Conservation (phyloP, 2,888 invertebrate species). For the Slavum lentiscoides region DNA sequence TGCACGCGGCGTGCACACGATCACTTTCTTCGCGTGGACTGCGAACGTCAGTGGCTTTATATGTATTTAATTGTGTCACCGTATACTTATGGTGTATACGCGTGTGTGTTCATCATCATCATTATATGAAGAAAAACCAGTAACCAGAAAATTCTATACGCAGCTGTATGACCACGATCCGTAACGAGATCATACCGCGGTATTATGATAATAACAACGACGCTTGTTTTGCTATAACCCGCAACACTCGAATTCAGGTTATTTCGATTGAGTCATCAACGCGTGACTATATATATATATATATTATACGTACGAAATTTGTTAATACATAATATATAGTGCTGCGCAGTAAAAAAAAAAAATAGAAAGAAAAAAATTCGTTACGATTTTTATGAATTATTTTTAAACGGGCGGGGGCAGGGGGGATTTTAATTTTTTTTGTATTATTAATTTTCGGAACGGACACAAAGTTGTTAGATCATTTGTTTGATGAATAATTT, state of each 20-base stretch:
- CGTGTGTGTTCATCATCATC: neutral
- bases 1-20: neutral
- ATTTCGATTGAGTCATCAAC: slow-evolving; percentile 40
- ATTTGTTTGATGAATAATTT: no score
- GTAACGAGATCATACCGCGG: slow-evolving; percentile 43
- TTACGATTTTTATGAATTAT: no score
- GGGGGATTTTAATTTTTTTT: no score
- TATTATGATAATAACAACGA: neutral
- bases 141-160: slow-evolving; percentile 28
- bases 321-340: no score
- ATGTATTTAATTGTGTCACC: slow-evolving; percentile 37
- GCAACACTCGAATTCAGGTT: slow-evolving; percentile 33
- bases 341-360: no score
- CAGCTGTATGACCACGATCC: slow-evolving; percentile 13
- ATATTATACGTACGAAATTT: neutral
- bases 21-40: slow-evolving; percentile 36
- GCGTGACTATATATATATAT: neutral
- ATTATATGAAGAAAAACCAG: slow-evolving; percentile 40
- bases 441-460: no score
- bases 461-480: no score
- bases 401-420: no score
- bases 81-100: neutral
- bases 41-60: slow-evolving; percentile 34
- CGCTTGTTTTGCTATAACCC: slow-evolving; percentile 7
- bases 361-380: neutral